Conservation (phyloP, 2,888 invertebrate genomes). For the Idaea straminata region DNA sequence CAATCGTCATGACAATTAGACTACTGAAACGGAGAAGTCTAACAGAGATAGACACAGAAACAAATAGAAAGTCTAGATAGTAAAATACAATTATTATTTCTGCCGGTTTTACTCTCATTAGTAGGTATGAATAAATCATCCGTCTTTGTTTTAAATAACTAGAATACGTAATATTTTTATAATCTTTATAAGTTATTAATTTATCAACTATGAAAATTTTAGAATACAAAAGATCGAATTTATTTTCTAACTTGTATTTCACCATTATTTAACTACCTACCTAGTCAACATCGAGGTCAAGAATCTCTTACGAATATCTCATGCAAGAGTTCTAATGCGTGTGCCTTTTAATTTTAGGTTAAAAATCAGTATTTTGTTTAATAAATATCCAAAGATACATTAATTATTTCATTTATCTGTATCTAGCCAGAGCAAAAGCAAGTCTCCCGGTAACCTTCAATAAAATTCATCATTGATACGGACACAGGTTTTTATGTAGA, state of each 20-base stretch:
- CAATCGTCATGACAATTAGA: conserved; percentile 63
- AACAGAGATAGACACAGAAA: conserved; percentile 48
- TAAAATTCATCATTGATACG: not conserved
- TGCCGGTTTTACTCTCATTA: conserved; percentile 15
- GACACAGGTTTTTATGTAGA: conserved; percentile 6
- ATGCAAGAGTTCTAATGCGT: conserved; percentile 9
- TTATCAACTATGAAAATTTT: not conserved
- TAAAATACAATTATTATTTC: conserved; percentile 12
- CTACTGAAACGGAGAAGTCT: conserved; percentile 46
- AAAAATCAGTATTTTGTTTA: conserved; percentile 39
- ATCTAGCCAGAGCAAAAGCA: conserved; percentile 18
- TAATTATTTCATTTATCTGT: not conserved
- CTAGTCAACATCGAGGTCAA: conserved; percentile 39
- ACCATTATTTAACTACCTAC: conserved; percentile 32
- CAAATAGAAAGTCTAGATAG: conserved; percentile 61
- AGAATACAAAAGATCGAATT: conserved; percentile 28
- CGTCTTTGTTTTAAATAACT: conserved; percentile 17
- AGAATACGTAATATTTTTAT: conserved; percentile 12
- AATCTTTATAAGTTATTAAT: conserved; percentile 7
- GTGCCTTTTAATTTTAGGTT: conserved; percentile 29
- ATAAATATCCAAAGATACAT: not conserved
- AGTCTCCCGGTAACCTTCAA: not conserved
- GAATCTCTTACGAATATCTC: conserved; percentile 14
- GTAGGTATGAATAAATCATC: conserved; percentile 13
- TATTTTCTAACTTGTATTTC: conserved; percentile 13